Evolutionary conservation across 2,113 vertebrate genomes (phyloP), one percentile per base, ranked within the genome.

Genomic region (Lophotis ruficrista): DNA sequence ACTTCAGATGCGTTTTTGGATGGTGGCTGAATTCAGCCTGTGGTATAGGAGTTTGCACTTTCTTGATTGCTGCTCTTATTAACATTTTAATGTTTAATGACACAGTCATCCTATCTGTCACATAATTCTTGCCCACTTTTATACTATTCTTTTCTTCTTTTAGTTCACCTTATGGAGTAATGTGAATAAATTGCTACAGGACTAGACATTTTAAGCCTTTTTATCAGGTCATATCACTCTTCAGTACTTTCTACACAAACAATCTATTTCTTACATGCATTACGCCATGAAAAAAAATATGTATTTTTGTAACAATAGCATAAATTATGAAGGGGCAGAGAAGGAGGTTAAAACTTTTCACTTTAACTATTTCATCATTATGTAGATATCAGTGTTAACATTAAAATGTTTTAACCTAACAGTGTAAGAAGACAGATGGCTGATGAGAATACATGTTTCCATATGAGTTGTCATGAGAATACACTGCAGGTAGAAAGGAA

Each of bases 41-140:
- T 30, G 5, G 14, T 58, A 50, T 53, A 94, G 58, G 38, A 91
- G 82, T 91, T 50, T 82, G 4, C 45, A 56, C 9, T 71, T 8
- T 77, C n/a, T 60, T 71, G 24, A 62, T 79, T 80, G 25, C 27
- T 48, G 25, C 73, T 93, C 50, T 22, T 89, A 57, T 75, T 77
- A 92, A 71, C 24, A 69, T 85, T 83, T 89, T 64, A 76, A n/a
- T 20, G 13, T 77, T 93, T 93, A 94, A 86, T 83, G 83, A 81
- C 60, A 69, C 30, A 78, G 65, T 82, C 28, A 71, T 85, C n/a
- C 33, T 89, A 57, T 45, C 64, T 82, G 43, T 91, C 10, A 4
- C 48, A 90, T 75, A 90, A 80, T 71, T 89, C 89, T 92, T 94
- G 43, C 21, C 30, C 43, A 51, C 8, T 71, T 88, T 96, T 41